These are phyloP conservation scores for Hylomyscus alleni DNA, from an alignment of 2,797 vertebrate species.

Conservation along the genomic window DNA sequence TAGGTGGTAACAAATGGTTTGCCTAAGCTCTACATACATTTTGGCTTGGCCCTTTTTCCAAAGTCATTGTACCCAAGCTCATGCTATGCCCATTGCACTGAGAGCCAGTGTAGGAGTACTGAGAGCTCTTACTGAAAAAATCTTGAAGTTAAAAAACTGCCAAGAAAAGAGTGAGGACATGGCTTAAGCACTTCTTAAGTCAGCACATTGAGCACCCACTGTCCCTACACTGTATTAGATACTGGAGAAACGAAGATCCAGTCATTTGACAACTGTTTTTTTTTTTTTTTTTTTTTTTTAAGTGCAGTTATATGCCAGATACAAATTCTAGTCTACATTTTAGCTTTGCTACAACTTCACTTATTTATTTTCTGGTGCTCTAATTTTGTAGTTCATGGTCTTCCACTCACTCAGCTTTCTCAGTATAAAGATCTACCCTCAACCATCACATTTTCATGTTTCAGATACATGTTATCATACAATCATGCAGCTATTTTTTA, in stretches of 20 bases:
- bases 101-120: conserved; percentile 11
- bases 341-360: background rate
- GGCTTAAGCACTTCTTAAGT: background rate
- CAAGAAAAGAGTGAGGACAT: background rate
- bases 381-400: conserved; percentile 41
- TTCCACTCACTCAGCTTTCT: conserved; percentile 46
- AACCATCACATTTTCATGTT: conserved; percentile 25
- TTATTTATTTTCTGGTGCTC: conserved; percentile 50
- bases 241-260: background rate
- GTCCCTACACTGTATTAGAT: background rate
- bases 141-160: conserved; percentile 27
- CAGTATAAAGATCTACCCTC: conserved; percentile 12
- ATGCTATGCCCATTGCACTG: conserved; percentile 11
- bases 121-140: conserved; percentile 12
- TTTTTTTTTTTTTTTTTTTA: conserved; percentile 40
- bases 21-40: background rate
- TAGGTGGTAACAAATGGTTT: conserved; percentile 37
- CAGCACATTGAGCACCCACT: conserved; percentile 17
- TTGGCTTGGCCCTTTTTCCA: background rate
- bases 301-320: conserved; percentile 3
- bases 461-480: conserved; percentile 15
- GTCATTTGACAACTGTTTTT: background rate
- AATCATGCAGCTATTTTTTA: background rate
- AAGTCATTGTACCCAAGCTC: conserved; percentile 19
- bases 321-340: conserved; percentile 38